Evolutionary conservation across 2,888 invertebrate genomes (phyloP), one percentile per base, ranked within the genome.

Genomic region (Drosophila diplacantha): DNA sequence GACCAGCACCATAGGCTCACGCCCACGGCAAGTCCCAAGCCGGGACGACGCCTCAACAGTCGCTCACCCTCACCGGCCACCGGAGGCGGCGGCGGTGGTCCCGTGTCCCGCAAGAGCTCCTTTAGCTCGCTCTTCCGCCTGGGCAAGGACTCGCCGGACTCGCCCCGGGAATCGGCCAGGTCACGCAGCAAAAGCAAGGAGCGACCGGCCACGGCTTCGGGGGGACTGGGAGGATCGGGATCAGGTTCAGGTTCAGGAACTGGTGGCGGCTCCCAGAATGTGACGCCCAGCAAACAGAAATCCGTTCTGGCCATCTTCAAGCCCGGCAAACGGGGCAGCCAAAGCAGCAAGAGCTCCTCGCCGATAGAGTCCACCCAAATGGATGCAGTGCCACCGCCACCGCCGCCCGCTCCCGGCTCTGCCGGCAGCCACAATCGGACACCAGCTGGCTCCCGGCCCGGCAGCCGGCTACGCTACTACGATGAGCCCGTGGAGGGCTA

Each of bases 91-190:
- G 56, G 55, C 1, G 91, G 91, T 1, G 89, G 89, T 0, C 90
- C 91, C 0, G 90, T 92, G 0, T 94, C 95, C 0, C 90, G 95
- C 37, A 94, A 94, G 86, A 94, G 93, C 76, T 95, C 95, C 32
- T 94, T 95, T 84, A 93, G 94, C 60, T 94, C 94, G 5, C 87
- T 95, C 41, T 95, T 95, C 32, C 86, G 86, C 0, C 69, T 86
- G 51, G 85, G 93, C 70, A 92, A 92, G 74, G 93, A 88, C 39
- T 87, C 88, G 0, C 88, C 87, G 2, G 88, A 88, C 38, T 88
- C 88, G 3, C 88, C 88, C 0, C 84, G 88, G 3, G 88, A 89
- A 46, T 75, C 85, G 29, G 84, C 86, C 37, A 89, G 92, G 2
- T 86, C 89, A 24, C 89, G 92, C 29, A 91, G 92, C 53, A 90